Base-by-base conservation (phyloP, 2,113 vertebrate genomes). In the Psophia crepitans region DNA sequence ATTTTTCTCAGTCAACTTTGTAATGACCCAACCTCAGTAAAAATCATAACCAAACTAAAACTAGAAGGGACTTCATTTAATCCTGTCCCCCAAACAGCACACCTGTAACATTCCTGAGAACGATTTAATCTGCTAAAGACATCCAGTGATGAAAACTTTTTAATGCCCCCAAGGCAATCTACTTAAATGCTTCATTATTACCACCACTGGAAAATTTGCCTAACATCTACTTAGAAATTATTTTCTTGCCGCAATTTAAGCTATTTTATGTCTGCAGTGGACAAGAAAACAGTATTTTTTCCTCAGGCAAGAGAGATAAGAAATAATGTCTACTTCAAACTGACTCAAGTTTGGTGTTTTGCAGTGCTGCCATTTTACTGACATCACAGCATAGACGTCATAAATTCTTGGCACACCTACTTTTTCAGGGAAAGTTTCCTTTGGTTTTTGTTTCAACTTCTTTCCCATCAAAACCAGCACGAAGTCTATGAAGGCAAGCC, bases 1-100 rank as follows among this genome's bases (percentile, higher is more conserved):
- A 75, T 96, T 64, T 79, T 84, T 60, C 57, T 87, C 35, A 75
- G 66, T 14, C 84, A 87, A 56, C 13, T 76, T 43, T 84, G 57
- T 69, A 57, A 79, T 37, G 66, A 95, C 20, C 48, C 75, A 91
- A 66, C 16, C n/a, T 74, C 92, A 93, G 84, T 92, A 95, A 93
- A 94, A 92, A 86, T 66, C 26, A n/a, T 24, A 80, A 74, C 60
- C 35, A 85, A 85, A 88, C 46, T 33, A 80, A 70, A 90, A 74
- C 80, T 80, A 92, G 37, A 80, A 88, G 11, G 20, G 32, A 84
- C 46, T 46, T 84, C 2, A 53, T 61, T 86, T 86, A 89, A 90
- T 73, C 24, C 26, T 79, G 61, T 48, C 27, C 41, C 87, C n/a
- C 15, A 49, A 88, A 80, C 14, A 63, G 23, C n/a, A 49, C 21